Conservation (phyloP, 2,888 invertebrate genomes). For the Hemicrepidius hirtus region DNA sequence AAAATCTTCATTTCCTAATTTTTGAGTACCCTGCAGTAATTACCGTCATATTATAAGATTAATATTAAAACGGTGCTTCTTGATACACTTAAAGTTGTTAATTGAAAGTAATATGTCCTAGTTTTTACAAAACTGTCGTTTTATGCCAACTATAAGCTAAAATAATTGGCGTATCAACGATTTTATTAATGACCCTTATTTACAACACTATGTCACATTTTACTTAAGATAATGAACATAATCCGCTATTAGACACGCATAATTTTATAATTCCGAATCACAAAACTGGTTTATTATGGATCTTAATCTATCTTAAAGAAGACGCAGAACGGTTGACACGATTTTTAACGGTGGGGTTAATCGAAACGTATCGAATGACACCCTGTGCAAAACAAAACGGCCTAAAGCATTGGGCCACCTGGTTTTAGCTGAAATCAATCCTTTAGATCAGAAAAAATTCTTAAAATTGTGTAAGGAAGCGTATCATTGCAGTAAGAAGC, state of each 20-base stretch:
- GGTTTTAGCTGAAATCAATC: slow-evolving; percentile 58
- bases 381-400: slow-evolving; percentile 46
- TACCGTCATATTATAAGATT: too few species aligned
- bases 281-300: slow-evolving; percentile 30
- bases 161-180: slow-evolving; percentile 31
- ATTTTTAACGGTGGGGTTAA: slow-evolving; percentile 46
- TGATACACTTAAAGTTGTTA: too few species aligned
- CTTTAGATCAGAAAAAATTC: slow-evolving; percentile 55
- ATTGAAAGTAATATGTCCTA: too few species aligned
- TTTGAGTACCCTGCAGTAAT: too few species aligned
- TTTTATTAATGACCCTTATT: slow-evolving; percentile 34
- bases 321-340: slow-evolving; percentile 40
- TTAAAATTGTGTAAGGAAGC: slow-evolving; percentile 62
- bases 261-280: slow-evolving; percentile 26
- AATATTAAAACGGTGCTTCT: too few species aligned
- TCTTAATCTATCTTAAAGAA: slow-evolving; percentile 35
- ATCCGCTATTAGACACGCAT: slow-evolving; percentile 30
- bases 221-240: slow-evolving; percentile 33
- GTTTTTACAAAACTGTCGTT: too few species aligned
- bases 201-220: slow-evolving; percentile 30
- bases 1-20: too few species aligned
- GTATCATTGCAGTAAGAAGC: slow-evolving; percentile 55
- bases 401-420: slow-evolving; percentile 51
- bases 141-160: slow-evolving; percentile 11
- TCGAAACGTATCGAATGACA: slow-evolving; percentile 44